These are phyloP conservation scores for Ceratoteleas bidentatus DNA, from an alignment of 1,140 invertebrate species.

Conservation along the genomic window DNA sequence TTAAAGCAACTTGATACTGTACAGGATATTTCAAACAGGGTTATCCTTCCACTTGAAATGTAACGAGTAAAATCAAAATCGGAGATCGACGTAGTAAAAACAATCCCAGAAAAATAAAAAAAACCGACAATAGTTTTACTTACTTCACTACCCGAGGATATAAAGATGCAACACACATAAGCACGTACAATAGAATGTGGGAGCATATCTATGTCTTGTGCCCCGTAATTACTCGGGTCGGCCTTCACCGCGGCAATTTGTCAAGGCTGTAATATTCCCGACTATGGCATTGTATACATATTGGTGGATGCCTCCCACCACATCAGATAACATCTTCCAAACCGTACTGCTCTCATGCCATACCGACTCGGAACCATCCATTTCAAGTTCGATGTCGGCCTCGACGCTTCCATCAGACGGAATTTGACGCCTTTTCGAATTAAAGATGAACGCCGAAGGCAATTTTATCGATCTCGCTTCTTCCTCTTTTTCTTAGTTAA, in stretches of 20 bases:
- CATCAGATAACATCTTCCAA: constrained; percentile 73
- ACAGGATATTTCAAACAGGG: too few species aligned
- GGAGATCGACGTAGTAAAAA: too few species aligned
- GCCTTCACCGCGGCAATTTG: constrained; percentile 81
- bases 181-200: constrained; percentile 61
- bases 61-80: too few species aligned
- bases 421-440: constrained; percentile 75
- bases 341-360: constrained; percentile 55
- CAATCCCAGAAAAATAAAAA: constrained; percentile 4
- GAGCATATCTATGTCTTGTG: constrained; percentile 68
- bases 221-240: constrained; percentile 80
- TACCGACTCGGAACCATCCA: constrained; percentile 71
- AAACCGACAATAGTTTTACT: constrained; percentile 38
- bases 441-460: constrained; percentile 71
- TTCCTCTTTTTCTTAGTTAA: constrained; percentile 42
- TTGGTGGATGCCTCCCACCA: constrained; percentile 74
- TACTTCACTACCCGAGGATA: constrained; percentile 53
- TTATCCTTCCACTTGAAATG: too few species aligned
- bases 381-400: constrained; percentile 68
- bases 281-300: constrained; percentile 79
- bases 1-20: too few species aligned
- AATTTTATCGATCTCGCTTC: constrained; percentile 64
- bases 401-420: constrained; percentile 70
- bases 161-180: constrained; percentile 58
- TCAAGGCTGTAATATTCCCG: constrained; percentile 80